Base-by-base conservation (phyloP, 2,888 invertebrate species). In the Oligia latruncula region DNA sequence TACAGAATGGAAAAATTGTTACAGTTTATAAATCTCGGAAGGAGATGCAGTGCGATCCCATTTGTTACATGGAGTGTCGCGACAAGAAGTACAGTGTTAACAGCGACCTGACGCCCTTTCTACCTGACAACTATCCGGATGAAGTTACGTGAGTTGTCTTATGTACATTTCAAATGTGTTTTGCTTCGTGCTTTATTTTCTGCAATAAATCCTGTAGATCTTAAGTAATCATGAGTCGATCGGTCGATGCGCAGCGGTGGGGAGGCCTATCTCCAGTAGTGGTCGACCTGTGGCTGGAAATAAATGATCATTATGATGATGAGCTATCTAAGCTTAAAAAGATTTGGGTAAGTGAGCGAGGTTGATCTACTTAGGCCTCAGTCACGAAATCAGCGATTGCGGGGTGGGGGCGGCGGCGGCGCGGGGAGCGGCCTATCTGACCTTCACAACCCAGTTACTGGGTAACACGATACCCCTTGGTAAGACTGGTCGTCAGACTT, bases 1-100 rank as follows among this genome's bases (percentile, higher is more conserved):
- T n/a, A n/a, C n/a, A 11, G 0, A 68, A 29, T 29, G 13, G 1
- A 70, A 6, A 1, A 35, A 35, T 9, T 40, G n/a, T 71, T 62
- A 64, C 87, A 95, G 95, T 92, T 1, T 78, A 88, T 40, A 90
- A 86, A 75, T 91, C 93, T 0, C 81, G 82, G 0, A 82, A 87
- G 2, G 90, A 92, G 17, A 90, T 90, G 87, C 73, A 89, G 0
- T 96, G 96, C 74, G 74, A 91, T 0, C 94, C 95, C 0, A 62
- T 89, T 0, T 97, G 96, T 82, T 94, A 93, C 80, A 90, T 92
- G 68, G 96, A 97, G 78, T 97, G 96, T 78, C 90, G 92, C 0
- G 96, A 96, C 80, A 95, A 96, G 83, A 93, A 91, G 9, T 96
- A 95, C 76, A 81, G 83, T 0, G 88, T 94, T 6, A 90, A 91